These are phyloP conservation scores for Sternotherus odoratus DNA, from an alignment of 2,797 vertebrate species.

Conservation along the genomic window DNA sequence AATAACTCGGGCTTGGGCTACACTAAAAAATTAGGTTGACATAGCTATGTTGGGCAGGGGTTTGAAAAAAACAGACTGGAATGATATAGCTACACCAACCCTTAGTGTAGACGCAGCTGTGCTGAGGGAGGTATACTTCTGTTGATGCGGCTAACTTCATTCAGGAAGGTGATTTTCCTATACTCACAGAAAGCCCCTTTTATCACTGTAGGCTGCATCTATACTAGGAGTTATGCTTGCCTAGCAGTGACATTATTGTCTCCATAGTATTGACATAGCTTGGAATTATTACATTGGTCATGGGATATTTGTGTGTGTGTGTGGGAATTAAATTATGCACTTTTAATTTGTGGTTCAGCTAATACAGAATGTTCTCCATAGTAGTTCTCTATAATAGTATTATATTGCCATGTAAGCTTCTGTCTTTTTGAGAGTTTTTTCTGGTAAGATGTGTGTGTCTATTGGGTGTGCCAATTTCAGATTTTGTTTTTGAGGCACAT, in stretches of 20 bases:
- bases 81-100: neutral
- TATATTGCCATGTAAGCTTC: neutral
- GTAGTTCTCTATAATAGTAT: neutral
- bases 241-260: neutral
- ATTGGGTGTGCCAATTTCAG: neutral
- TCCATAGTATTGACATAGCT: neutral
- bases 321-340: neutral
- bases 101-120: neutral
- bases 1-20: neutral
- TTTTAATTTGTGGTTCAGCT: neutral
- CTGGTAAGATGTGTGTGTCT: neutral
- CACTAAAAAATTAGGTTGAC: neutral
- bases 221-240: neutral
- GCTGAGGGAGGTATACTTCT: neutral
- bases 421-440: neutral
- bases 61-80: neutral
- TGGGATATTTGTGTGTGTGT: neutral
- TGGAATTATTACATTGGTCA: neutral
- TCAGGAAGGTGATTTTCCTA: neutral
- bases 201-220: neutral
- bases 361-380: accelerated
- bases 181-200: neutral
- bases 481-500: neutral
- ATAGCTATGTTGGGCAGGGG: neutral
- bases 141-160: no score